phyloP scores from a whole-genome alignment of 2,113 vertebrate species.

The Pteropus alecto region DNA sequence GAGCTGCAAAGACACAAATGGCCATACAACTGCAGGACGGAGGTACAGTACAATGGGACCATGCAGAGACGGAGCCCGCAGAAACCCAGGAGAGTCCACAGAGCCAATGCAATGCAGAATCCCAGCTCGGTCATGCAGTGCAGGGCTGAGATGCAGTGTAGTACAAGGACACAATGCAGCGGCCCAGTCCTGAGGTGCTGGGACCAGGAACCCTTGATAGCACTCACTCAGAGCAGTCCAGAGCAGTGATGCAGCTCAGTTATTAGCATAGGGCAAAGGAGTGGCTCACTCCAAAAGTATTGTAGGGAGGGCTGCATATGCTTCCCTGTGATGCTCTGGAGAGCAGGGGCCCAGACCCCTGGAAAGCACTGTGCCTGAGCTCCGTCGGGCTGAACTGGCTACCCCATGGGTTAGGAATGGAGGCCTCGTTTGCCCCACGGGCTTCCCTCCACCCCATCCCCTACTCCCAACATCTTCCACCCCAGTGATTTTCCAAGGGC shows the following conservation, averaged over 20 bases:
- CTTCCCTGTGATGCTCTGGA: neutral
- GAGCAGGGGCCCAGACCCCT: neutral
- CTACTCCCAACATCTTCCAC: neutral
- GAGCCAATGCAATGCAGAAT: accelerated
- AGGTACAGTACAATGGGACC: neutral
- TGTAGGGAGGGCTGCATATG: neutral
- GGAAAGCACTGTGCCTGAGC: neutral
- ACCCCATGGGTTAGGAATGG: neutral
- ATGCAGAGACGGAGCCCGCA: neutral
- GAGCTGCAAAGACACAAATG: neutral
- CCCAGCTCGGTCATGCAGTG: accelerated
- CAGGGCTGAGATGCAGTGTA: neutral
- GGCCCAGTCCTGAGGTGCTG: neutral
- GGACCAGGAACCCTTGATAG: neutral
- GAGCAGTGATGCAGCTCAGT: accelerated
- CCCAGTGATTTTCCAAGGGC: conserved; percentile 38
- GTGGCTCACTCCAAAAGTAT: neutral
- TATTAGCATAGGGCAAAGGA: neutral
- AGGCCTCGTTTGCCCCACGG: neutral
- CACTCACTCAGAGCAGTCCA: neutral
- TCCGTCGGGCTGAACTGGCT: neutral
- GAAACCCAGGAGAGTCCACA: neutral
- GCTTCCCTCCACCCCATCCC: neutral
- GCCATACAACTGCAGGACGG: neutral
- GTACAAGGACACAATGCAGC: too few species aligned